Conservation (phyloP, 1,140 invertebrate species). For the Samia ricini region DNA sequence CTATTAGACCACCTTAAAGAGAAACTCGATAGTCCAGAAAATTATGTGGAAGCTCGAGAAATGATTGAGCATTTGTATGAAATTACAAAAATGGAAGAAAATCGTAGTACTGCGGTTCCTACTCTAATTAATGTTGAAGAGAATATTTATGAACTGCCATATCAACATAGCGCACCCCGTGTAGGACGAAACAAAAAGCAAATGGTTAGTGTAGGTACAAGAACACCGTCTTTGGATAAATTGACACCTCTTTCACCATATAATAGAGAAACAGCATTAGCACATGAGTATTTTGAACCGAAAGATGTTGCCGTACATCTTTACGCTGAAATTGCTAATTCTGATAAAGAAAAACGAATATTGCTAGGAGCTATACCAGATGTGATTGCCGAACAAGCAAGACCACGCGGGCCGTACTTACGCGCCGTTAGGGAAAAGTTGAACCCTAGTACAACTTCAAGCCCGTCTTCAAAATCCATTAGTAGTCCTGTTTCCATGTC, state of each 20-base stretch:
- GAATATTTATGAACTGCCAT: constrained; percentile 82
- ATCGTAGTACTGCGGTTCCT: constrained; percentile 79
- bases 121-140: constrained; percentile 72
- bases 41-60: constrained; percentile 85
- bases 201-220: constrained; percentile 80
- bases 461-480: constrained; percentile 23
- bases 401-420: constrained; percentile 64
- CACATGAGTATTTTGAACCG: constrained; percentile 85
- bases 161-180: constrained; percentile 68
- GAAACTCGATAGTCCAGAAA: constrained; percentile 84
- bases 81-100: constrained; percentile 86
- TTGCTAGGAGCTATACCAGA: constrained; percentile 62
- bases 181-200: constrained; percentile 63
- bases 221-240: constrained; percentile 81
- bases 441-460: constrained; percentile 26
- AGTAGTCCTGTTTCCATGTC: constrained; percentile 30
- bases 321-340: constrained; percentile 83
- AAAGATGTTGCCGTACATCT: constrained; percentile 83
- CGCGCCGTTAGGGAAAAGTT: constrained; percentile 61
- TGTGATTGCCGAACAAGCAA: constrained; percentile 52
- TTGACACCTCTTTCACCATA: constrained; percentile 73
- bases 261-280: constrained; percentile 77
- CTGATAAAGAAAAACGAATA: constrained; percentile 57
- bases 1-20: constrained; percentile 83
- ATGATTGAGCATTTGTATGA: constrained; percentile 89